Evolutionary conservation across 2,888 invertebrate genomes (phyloP).

Genomic region (Drosophila nr. fundita): DNA sequence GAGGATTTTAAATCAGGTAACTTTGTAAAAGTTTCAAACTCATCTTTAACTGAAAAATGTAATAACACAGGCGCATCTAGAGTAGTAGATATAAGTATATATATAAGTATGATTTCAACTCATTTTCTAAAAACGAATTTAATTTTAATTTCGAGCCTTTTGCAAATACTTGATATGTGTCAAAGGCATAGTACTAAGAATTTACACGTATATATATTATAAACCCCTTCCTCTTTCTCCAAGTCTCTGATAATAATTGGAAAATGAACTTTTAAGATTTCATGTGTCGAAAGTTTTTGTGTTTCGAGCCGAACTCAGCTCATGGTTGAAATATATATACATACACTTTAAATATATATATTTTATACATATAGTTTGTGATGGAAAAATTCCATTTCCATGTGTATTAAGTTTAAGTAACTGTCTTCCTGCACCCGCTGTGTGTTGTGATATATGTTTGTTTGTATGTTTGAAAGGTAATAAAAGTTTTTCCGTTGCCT

Average conservation of each 20-base stretch:
- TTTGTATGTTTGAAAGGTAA: slow-evolving; percentile 64
- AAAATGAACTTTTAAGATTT: slow-evolving; percentile 10
- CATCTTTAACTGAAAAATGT: background rate
- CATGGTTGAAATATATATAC: background rate
- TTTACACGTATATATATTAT: background rate
- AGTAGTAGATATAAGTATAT: background rate
- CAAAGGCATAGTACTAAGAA: background rate
- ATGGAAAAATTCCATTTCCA: slow-evolving; percentile 14
- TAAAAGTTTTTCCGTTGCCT: slow-evolving; percentile 62
- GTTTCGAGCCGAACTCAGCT: background rate
- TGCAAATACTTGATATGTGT: background rate
- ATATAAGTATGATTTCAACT: background rate
- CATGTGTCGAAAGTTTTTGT: slow-evolving; percentile 16
- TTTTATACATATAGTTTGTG: background rate
- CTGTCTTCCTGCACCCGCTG: slow-evolving; percentile 17
- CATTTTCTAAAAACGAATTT: background rate
- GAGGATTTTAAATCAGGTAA: background rate
- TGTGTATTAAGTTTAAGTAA: slow-evolving; percentile 32
- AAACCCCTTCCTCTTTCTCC: background rate
- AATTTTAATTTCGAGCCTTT: background rate
- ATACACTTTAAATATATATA: background rate
- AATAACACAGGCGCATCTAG: too few relatives aligned
- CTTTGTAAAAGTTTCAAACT: background rate
- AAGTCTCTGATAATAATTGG: background rate
- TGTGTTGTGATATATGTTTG: slow-evolving; percentile 18